phyloP scores from a whole-genome alignment of 2,888 invertebrate genomes.

The Mystacides longicornis region DNA sequence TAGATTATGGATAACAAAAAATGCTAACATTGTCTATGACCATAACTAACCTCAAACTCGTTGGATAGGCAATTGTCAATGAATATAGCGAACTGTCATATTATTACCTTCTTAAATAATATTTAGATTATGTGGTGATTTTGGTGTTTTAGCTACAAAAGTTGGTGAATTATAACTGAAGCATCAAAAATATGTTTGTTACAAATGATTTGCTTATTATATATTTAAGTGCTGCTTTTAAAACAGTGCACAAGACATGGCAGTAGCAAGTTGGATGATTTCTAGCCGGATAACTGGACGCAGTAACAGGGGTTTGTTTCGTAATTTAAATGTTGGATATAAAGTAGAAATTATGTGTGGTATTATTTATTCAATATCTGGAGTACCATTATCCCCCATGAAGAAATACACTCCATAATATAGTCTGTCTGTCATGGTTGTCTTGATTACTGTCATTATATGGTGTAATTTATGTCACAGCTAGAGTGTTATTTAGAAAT shows the following conservation, averaged over 20 bases:
- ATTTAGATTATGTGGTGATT: not conserved
- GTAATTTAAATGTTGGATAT: no score
- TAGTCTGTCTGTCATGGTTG: no score
- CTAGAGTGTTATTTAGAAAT: no score
- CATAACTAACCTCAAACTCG: not conserved
- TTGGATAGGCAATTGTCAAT: not conserved
- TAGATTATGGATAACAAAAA: no score
- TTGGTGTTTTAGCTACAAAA: not conserved
- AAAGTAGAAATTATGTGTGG: no score
- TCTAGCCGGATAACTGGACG: conserved; percentile 39
- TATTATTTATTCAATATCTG: no score
- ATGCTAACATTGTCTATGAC: not conserved
- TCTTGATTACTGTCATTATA: no score
- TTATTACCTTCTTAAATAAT: not conserved
- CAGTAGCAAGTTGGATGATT: conserved; percentile 49
- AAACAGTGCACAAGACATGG: conserved; percentile 34
- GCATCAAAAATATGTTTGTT: conserved; percentile 14
- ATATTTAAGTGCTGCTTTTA: not conserved
- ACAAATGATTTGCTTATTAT: conserved; percentile 5
- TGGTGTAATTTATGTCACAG: no score
- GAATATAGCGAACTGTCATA: not conserved
- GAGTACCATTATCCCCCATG: no score
- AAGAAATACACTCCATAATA: no score
- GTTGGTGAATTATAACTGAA: not conserved
- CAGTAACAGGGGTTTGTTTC: conserved; percentile 30